Base-by-base conservation (phyloP, 2,113 vertebrate species). In the Carollia perspicillata region DNA sequence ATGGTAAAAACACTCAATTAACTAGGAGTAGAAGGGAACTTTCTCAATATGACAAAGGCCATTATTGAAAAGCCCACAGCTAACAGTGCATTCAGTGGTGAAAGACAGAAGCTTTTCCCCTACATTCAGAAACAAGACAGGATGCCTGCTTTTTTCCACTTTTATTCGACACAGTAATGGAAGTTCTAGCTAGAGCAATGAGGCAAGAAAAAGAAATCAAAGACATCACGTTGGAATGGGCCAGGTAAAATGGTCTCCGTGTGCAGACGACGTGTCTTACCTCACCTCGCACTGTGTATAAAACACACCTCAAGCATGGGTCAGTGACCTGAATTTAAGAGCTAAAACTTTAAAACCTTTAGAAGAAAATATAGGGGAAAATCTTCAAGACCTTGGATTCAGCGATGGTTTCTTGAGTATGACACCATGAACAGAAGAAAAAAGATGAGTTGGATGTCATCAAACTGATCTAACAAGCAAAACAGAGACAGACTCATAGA, bases 161-260 rank as follows among this genome's bases (percentile, higher is more conserved):
- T 77, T 35, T 72, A 17, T 77, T 44, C 8, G 65, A 30, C n/a
- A 37, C 6, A 66, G 6, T 49, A 58, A 77, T 37, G n/a, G 37
- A 55, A 78, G 47, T 44, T 42, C 6, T 42, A 83, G 68, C 69
- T 28, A 53, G 44, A 51, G 28, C 28, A 78, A 93, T 60, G 49
- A 94, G 68, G 42, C 51, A 92, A 81, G 89, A 92, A 94, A 77
- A 75, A 85, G 3, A 90, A 90, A 75, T 40, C 51, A 60, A 91
- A 92, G 40, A 6, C 49, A 80, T 58, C 14, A 7, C 49, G 18
- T 22, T 33, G 35, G 79, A 90, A 83, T 26, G 47, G 16, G 60
- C 47, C 40, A 93, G 58, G 7, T 30, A 37, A 80, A 93, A 65
- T 26, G 7, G 22, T 81, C 58, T 72, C 72, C 90, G 47, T 55